Percentiles rank a stretch among this genome's conserved stretches.
Conservation (phyloP, 2,888 invertebrate genomes). For the Ornithoptera alexandrae region DNA sequence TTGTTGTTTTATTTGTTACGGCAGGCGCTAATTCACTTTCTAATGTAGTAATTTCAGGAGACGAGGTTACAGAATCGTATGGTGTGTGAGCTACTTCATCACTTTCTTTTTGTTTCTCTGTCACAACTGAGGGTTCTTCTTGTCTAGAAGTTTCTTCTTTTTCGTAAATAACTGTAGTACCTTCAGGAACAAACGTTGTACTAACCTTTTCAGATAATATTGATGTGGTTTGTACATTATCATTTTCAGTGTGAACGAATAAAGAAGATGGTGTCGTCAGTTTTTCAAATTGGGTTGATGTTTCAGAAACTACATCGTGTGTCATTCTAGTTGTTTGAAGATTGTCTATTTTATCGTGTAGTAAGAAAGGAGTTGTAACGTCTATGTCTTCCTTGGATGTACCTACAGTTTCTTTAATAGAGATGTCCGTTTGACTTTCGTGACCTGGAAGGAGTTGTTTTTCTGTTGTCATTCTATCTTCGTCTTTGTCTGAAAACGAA, state of each 20-base stretch:
- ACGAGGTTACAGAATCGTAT: constrained; percentile 1
- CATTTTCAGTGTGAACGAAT: constrained; percentile 17
- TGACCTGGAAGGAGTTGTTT: constrained; percentile 34
- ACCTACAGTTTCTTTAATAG: constrained; percentile 30
- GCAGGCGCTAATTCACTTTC: constrained; percentile 33
- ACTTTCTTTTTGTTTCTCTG: constrained; percentile 30
- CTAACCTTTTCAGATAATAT: constrained; percentile 6
- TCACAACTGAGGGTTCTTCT: constrained; percentile 3
- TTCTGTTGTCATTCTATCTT: constrained; percentile 36
- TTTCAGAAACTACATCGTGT: constrained; percentile 17
- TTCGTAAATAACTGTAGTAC: constrained; percentile 34
- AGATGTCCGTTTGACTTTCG: constrained; percentile 33
- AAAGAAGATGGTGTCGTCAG: constrained; percentile 29
- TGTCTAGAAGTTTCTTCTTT: constrained; percentile 37
- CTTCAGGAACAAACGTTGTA: constrained; percentile 7
- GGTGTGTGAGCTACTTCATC: constrained; percentile 6
- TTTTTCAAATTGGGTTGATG: constrained; percentile 27
- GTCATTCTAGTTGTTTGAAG: constrained; percentile 6
- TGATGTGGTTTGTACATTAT: constrained; percentile 6
- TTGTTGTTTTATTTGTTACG: constrained; percentile 35
- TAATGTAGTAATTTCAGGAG: constrained; percentile 18
- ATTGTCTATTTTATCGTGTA: constrained; percentile 1
- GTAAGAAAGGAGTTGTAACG: constrained; percentile 32
- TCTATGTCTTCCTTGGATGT: constrained; percentile 32
- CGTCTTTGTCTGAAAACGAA: constrained; percentile 39